phyloP scores from a whole-genome alignment of 2,888 invertebrate genomes.

The Ecliptopera silaceata region DNA sequence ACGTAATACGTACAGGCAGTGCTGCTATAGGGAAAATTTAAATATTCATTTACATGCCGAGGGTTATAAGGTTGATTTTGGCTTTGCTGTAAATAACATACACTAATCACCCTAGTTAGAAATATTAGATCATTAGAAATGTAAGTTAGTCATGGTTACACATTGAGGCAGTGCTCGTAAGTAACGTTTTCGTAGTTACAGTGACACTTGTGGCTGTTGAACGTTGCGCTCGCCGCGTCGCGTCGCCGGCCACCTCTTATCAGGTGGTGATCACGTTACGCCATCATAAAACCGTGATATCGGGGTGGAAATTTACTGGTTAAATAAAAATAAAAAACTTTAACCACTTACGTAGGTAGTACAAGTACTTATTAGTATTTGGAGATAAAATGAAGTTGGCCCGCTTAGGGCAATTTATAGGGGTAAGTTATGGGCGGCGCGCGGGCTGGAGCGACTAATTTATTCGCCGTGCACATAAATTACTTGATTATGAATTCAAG shows the following conservation, averaged over 20 bases:
- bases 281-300: constrained; percentile 74
- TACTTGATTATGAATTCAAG: constrained; percentile 83
- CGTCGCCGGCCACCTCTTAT: constrained; percentile 47
- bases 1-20: constrained; percentile 48
- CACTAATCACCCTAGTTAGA: constrained; percentile 33
- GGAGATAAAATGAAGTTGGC: constrained; percentile 82
- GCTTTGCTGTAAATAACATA: neutral
- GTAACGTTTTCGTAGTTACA: constrained; percentile 52
- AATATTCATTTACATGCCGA: constrained; percentile 23
- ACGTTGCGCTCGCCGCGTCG: constrained; percentile 30
- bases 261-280: constrained; percentile 65
- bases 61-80: constrained; percentile 45
- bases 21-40: constrained; percentile 20
- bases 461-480: constrained; percentile 84
- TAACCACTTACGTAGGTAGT: constrained; percentile 66
- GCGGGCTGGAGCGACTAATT: constrained; percentile 80
- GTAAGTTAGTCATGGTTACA: constrained; percentile 48
- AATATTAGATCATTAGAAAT: constrained; percentile 45
- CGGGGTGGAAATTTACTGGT: constrained; percentile 59
- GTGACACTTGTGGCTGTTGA: constrained; percentile 49
- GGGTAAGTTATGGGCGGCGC: constrained; percentile 82
- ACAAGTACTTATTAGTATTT: constrained; percentile 80
- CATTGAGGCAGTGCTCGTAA: constrained; percentile 46
- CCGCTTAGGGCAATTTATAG: constrained; percentile 82
- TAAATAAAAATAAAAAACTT: constrained; percentile 66